Conservation (phyloP, 2,888 invertebrate genomes). For the Digitonthophagus gazella region DNA sequence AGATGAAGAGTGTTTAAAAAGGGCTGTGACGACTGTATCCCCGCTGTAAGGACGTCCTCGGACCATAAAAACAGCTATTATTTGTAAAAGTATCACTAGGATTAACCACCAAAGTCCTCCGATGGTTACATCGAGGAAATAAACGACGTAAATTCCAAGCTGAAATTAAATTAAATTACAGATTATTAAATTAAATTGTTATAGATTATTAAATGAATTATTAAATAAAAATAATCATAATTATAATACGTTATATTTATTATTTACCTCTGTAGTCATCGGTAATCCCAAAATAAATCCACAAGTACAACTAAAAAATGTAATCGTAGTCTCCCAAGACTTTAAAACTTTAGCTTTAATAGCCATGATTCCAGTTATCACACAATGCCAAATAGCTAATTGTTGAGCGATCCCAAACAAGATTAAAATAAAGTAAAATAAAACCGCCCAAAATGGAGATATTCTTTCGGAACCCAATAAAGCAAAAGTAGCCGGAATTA, state of each 20-base stretch:
- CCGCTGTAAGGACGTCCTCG: slow-evolving; percentile 84
- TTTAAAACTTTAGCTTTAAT: slow-evolving; percentile 70
- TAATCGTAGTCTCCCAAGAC: slow-evolving; percentile 79
- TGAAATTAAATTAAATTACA: slow-evolving; percentile 41
- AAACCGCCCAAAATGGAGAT: slow-evolving; percentile 85
- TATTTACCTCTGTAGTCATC: slow-evolving; percentile 84
- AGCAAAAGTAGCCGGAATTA: slow-evolving; percentile 84
- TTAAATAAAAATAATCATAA: slow-evolving; percentile 2
- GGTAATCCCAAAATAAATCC: slow-evolving; percentile 81
- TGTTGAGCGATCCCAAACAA: slow-evolving; percentile 86
- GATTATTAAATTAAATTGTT: no score
- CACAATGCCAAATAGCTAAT: slow-evolving; percentile 88
- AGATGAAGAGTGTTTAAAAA: slow-evolving; percentile 56
- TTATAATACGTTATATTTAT: slow-evolving; percentile 36
- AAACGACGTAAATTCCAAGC: slow-evolving; percentile 78
- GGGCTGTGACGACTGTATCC: slow-evolving; percentile 65
- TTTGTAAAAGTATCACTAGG: slow-evolving; percentile 71
- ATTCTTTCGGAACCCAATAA: slow-evolving; percentile 71
- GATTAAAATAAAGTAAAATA: slow-evolving; percentile 81
- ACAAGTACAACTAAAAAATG: slow-evolving; percentile 79
- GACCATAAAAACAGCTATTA: slow-evolving; percentile 81
- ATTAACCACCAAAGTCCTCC: slow-evolving; percentile 88
- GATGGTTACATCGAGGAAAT: slow-evolving; percentile 80
- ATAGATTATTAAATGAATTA: no score
- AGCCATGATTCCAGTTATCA: slow-evolving; percentile 80